These are phyloP conservation scores for Enteromius argenteus DNA, from an alignment of 2,797 vertebrate species.

Conservation along the genomic window DNA sequence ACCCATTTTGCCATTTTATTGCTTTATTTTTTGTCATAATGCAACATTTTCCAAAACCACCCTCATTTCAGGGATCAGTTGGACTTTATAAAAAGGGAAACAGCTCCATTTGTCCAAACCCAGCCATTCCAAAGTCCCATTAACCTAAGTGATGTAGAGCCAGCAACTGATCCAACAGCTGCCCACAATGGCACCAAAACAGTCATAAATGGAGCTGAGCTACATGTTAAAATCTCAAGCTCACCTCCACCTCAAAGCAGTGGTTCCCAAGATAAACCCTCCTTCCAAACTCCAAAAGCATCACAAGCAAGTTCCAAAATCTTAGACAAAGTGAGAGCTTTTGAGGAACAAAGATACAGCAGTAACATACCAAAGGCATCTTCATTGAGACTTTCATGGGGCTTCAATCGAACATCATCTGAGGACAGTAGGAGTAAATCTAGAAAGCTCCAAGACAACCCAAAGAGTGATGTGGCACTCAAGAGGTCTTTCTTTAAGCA, in stretches of 20 bases:
- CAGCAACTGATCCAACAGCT: slow-evolving; percentile 70
- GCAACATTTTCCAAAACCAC: slow-evolving; percentile 49
- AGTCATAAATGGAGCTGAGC: slow-evolving; percentile 71
- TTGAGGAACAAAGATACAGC: slow-evolving; percentile 85
- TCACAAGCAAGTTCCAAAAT: slow-evolving; percentile 83
- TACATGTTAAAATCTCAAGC: slow-evolving; percentile 77
- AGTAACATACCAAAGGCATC: slow-evolving; percentile 78
- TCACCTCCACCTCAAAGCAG: slow-evolving; percentile 76
- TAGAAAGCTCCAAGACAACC: slow-evolving; percentile 67
- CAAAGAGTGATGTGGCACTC: slow-evolving; percentile 72
- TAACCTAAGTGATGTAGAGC: slow-evolving; percentile 61
- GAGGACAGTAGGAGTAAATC: slow-evolving; percentile 69
- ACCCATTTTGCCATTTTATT: slow-evolving; percentile 8
- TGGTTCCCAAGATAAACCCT: slow-evolving; percentile 72
- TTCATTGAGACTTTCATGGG: slow-evolving; percentile 69
- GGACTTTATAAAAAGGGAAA: slow-evolving; percentile 33
- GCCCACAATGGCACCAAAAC: slow-evolving; percentile 78
- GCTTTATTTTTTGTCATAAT: slow-evolving; percentile 31
- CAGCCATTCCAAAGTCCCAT: slow-evolving; percentile 62
- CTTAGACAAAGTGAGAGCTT: slow-evolving; percentile 87
- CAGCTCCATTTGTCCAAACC: slow-evolving; percentile 30
- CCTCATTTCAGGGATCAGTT: slow-evolving; percentile 56
- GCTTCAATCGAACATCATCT: slow-evolving; percentile 78
- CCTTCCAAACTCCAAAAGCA: slow-evolving; percentile 82
- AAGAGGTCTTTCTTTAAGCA: slow-evolving; percentile 85